Conservation (phyloP, 1,140 invertebrate genomes). For the Plodia interpunctella region DNA sequence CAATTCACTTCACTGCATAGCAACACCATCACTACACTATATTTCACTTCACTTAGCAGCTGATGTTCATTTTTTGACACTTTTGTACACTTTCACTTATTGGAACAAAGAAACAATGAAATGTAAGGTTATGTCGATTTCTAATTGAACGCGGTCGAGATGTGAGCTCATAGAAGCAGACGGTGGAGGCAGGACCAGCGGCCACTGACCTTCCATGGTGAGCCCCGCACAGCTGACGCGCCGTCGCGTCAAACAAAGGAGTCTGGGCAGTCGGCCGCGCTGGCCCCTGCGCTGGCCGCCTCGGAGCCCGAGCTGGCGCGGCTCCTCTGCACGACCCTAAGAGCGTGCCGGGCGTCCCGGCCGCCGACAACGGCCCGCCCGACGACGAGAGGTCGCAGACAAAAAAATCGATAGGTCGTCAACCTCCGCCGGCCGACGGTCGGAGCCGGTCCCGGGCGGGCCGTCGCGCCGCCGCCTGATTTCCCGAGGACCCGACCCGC, state of each 20-base stretch:
- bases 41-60: slow-evolving; percentile 6
- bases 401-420: slow-evolving; percentile 75
- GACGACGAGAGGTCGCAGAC: slow-evolving; percentile 75
- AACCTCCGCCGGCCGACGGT: slow-evolving; percentile 55
- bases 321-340: slow-evolving; percentile 25
- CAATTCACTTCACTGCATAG: slow-evolving; percentile 3
- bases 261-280: background rate
- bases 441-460: slow-evolving; percentile 53
- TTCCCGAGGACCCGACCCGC: slow-evolving; percentile 40
- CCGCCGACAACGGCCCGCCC: slow-evolving; percentile 55
- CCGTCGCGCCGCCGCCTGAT: slow-evolving; percentile 46
- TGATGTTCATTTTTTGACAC: slow-evolving; percentile 2
- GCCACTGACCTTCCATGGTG: slow-evolving; percentile 57
- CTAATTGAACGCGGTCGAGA: slow-evolving; percentile 18
- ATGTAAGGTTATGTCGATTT: slow-evolving; percentile 7
- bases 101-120: slow-evolving; percentile 16
- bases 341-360: slow-evolving; percentile 28
- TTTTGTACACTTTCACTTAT: slow-evolving; percentile 10
- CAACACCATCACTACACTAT: slow-evolving; percentile 9
- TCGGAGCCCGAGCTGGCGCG: slow-evolving; percentile 15
- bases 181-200: slow-evolving; percentile 54
- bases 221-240: slow-evolving; percentile 42
- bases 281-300: slow-evolving; percentile 6
- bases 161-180: slow-evolving; percentile 27
- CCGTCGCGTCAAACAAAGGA: slow-evolving; percentile 29